A percentile compares a stretch with the other conserved stretches of the same genome.
These are phyloP conservation scores for Calyptommatus sinebrachiatus DNA, from an alignment of 2,113 vertebrate genomes.

Conservation along the genomic window DNA sequence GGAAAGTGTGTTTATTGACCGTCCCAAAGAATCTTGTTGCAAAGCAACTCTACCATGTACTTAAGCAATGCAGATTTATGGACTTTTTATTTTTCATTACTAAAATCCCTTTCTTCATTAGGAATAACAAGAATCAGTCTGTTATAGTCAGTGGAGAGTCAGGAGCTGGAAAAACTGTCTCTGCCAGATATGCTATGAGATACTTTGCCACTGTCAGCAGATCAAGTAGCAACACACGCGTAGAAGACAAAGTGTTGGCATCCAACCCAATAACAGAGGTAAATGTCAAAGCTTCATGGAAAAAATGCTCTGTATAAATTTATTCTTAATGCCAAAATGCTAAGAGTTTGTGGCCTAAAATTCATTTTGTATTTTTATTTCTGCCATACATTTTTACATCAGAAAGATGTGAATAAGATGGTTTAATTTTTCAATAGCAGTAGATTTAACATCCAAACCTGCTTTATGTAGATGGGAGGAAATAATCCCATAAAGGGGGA, in stretches of 20 bases:
- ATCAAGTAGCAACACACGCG: conserved; percentile 83
- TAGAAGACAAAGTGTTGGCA: conserved; percentile 95
- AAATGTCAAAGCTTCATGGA: neutral
- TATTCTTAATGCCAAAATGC: neutral
- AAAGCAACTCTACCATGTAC: neutral
- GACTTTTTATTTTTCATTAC: neutral
- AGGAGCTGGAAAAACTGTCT: conserved; percentile 96
- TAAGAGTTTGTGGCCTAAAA: neutral
- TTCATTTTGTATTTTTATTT: neutral
- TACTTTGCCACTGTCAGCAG: conserved; percentile 96
- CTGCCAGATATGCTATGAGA: conserved; percentile 93
- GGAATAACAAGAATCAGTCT: conserved; percentile 93
- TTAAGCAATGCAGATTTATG: neutral
- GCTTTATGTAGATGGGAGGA: too few species aligned
- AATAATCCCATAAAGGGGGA: too few species aligned
- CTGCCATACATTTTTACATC: neutral
- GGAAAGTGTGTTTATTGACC: too few species aligned
- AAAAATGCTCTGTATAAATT: neutral
- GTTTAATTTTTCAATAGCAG: neutral
- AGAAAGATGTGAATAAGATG: neutral
- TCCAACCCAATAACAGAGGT: conserved; percentile 97
- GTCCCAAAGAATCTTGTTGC: too few species aligned
- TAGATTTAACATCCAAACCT: too few species aligned
- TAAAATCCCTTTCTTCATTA: conserved; percentile 52
- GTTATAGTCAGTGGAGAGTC: conserved; percentile 98